Evolutionary conservation across 2,888 invertebrate genomes (phyloP).

Genomic region (Brachyopa scutellaris): DNA sequence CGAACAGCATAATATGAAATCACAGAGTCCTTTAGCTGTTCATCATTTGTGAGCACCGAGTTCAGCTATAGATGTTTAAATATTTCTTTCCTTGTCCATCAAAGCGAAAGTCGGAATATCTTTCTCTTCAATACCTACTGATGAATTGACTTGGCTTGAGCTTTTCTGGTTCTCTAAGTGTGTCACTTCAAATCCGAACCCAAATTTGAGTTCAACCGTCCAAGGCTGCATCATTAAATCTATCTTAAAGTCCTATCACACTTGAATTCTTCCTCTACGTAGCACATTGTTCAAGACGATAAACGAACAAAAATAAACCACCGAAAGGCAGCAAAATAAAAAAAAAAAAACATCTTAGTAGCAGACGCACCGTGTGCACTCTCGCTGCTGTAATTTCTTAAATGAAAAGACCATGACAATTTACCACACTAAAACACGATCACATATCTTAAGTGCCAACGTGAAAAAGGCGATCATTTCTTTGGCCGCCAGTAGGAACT

Average conservation of each 20-base stretch:
- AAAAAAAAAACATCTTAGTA: constrained; percentile 11
- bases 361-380: constrained; percentile 38
- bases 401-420: constrained; percentile 70
- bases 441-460: constrained; percentile 69
- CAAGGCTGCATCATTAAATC: not conserved
- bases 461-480: constrained; percentile 63
- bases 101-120: no score
- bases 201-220: no score
- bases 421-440: constrained; percentile 69
- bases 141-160: no score
- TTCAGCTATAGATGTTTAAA: no score
- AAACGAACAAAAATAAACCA: not conserved
- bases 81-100: no score
- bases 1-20: no score
- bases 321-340: not conserved
- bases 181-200: no score
- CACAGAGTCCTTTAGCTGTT: no score
- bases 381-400: constrained; percentile 49
- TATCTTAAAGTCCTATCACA: not conserved
- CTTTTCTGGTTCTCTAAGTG: no score
- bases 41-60: no score
- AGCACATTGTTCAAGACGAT: not conserved
- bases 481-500: constrained; percentile 41
- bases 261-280: not conserved
- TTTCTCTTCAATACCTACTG: no score